Evolutionary conservation across 2,888 invertebrate species (phyloP).

Genomic region (Drosophila nr. medialis): DNA sequence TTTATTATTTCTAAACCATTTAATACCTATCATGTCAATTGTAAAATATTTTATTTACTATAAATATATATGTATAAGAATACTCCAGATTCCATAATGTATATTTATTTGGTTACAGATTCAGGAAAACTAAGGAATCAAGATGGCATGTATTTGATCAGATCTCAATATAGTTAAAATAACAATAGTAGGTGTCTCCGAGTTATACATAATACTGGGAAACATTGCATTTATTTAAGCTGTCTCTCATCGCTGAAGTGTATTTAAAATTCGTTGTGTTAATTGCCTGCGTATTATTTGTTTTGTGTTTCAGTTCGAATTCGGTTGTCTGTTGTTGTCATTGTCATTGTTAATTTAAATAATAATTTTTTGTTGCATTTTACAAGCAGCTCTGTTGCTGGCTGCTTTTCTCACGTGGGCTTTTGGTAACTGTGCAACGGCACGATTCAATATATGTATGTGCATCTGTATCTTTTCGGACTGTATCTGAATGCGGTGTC

Average conservation of each 20-base stretch:
- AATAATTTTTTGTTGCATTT: slow-evolving; percentile 69
- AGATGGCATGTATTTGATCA: background rate
- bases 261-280: slow-evolving; percentile 14
- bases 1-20: too few species aligned
- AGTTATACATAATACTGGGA: background rate
- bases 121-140: rapidly evolving
- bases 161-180: background rate
- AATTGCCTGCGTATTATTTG: background rate
- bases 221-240: background rate
- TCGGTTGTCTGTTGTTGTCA: slow-evolving; percentile 25
- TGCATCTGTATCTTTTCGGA: slow-evolving; percentile 16
- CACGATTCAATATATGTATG: slow-evolving; percentile 6
- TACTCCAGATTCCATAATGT: background rate
- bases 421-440: slow-evolving; percentile 3
- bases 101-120: background rate
- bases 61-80: background rate
- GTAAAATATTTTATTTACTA: background rate
- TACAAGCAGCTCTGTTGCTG: slow-evolving; percentile 42
- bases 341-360: slow-evolving; percentile 67
- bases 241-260: slow-evolving; percentile 11
- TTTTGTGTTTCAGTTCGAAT: slow-evolving; percentile 23
- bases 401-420: slow-evolving; percentile 52
- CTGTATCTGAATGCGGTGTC: slow-evolving; percentile 50
- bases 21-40: too few species aligned
- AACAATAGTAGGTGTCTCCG: background rate